Conservation (phyloP, 2,113 vertebrate genomes). For the Ceuthmochares aereus region DNA sequence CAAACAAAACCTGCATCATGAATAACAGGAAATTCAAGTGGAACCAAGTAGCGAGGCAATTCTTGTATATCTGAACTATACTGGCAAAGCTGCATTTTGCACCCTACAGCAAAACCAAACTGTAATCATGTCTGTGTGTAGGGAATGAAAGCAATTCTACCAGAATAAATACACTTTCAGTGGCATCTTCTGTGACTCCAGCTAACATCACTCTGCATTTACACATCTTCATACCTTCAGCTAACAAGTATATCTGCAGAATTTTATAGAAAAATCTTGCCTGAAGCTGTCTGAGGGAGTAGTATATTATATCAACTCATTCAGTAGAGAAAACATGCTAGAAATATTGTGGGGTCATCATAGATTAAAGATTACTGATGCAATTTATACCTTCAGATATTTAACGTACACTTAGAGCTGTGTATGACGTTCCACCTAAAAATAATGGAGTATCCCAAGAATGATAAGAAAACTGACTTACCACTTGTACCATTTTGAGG, state of each 20-base stretch:
- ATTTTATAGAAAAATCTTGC: background rate
- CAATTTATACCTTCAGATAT: background rate
- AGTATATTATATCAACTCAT: background rate
- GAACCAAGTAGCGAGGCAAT: background rate
- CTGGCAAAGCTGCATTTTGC: background rate
- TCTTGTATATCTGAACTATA: background rate
- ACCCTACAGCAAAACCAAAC: background rate
- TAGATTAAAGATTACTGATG: background rate
- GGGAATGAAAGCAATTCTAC: background rate
- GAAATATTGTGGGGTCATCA: background rate
- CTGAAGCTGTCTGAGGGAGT: background rate
- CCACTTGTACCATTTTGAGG: constrained; percentile 99
- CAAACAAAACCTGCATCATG: background rate
- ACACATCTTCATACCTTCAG: background rate
- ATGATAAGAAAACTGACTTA: constrained; percentile 72
- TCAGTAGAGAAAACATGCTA: background rate
- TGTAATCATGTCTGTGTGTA: background rate
- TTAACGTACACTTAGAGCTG: background rate
- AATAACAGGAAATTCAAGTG: background rate
- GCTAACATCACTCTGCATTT: background rate
- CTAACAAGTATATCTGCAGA: background rate
- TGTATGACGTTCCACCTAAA: background rate
- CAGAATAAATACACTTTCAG: background rate
- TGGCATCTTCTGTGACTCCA: background rate
- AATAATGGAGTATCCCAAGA: background rate